These are phyloP conservation scores for Chrysotoxum bicinctum DNA, from an alignment of 2,888 invertebrate species.

Conservation along the genomic window DNA sequence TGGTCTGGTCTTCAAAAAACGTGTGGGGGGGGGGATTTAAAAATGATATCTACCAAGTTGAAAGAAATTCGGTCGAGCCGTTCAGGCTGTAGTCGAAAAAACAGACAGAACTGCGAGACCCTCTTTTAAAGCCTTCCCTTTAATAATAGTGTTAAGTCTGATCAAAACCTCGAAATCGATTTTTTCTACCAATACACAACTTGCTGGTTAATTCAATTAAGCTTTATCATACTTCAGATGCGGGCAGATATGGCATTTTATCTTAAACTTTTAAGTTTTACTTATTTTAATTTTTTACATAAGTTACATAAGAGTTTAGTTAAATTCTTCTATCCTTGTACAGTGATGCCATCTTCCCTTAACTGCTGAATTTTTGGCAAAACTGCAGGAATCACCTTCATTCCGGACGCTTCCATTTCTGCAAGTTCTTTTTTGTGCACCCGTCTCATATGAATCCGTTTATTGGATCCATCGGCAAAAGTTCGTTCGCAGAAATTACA, in stretches of 20 bases:
- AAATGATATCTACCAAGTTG: too few relatives aligned
- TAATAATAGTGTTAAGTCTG: too few relatives aligned
- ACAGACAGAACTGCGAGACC: too few relatives aligned
- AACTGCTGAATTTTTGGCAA: constrained; percentile 80
- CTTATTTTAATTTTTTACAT: neutral
- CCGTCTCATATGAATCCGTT: constrained; percentile 64
- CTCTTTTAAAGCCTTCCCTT: too few relatives aligned
- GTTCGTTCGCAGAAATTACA: constrained; percentile 67
- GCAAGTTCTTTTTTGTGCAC: constrained; percentile 62
- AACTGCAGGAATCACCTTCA: constrained; percentile 75
- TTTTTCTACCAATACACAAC: too few relatives aligned
- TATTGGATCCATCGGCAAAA: constrained; percentile 65
- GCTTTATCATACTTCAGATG: neutral
- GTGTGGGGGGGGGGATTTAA: too few relatives aligned
- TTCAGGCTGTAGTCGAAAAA: too few relatives aligned
- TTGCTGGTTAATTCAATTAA: neutral
- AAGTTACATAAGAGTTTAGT: neutral
- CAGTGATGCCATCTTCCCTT: constrained; percentile 37
- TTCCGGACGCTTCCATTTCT: constrained; percentile 79
- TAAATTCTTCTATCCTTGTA: constrained; percentile 18
- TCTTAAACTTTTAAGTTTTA: neutral
- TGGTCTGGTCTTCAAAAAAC: too few relatives aligned
- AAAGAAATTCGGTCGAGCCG: too few relatives aligned
- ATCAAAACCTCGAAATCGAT: too few relatives aligned
- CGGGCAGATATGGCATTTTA: neutral